Conservation (phyloP, 2,113 vertebrate genomes). For the Junco hyemalis region DNA sequence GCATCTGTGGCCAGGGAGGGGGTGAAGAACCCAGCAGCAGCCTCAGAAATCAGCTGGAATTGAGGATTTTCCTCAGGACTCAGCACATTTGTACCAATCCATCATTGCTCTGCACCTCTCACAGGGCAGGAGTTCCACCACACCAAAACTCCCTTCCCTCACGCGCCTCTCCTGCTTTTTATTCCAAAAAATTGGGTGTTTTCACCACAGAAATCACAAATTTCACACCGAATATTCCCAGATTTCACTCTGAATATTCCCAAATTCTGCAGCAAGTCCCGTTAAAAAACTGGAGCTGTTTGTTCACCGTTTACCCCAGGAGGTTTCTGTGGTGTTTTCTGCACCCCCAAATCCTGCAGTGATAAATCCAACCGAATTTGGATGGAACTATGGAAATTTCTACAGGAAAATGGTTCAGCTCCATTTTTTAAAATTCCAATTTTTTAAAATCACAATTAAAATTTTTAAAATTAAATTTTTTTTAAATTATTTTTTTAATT, state of each 20-base stretch:
- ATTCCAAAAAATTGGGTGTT: rapidly evolving
- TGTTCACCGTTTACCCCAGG: rapidly evolving
- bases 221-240: rapidly evolving
- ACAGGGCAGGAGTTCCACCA: background rate
- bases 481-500: no score
- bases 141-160: background rate
- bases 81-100: background rate
- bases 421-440: background rate
- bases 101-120: background rate
- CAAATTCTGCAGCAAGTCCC: background rate
- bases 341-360: background rate
- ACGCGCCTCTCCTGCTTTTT: background rate
- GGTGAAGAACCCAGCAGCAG: background rate
- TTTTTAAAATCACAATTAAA: no score
- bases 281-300: no score
- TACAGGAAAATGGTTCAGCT: background rate
- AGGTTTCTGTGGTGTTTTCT: background rate
- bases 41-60: background rate
- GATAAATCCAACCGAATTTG: background rate
- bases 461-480: no score
- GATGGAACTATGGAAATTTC: background rate
- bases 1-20: background rate
- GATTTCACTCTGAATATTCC: no score
- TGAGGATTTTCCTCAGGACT: background rate
- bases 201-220: background rate